phyloP scores from a whole-genome alignment of 2,888 invertebrate genomes.

The Lapara coniferarum region DNA sequence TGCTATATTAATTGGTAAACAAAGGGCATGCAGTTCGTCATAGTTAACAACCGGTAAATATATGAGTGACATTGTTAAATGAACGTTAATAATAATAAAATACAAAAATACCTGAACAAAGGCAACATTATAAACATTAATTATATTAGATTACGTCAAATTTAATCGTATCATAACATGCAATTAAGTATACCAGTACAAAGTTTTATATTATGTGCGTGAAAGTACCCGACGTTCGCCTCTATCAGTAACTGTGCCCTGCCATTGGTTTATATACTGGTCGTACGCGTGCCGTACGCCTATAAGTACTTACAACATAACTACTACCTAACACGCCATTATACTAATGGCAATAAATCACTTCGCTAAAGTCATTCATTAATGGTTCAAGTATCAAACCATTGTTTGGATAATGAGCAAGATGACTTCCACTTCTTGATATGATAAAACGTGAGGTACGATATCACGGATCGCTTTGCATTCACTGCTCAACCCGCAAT shows the following conservation, averaged over 20 bases:
- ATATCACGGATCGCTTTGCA: conserved; percentile 48
- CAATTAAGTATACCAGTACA: conserved; percentile 15
- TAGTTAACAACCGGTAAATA: background rate
- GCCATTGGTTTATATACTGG: background rate
- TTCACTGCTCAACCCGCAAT: conserved; percentile 55
- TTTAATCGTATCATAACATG: conserved; percentile 8
- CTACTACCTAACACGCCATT: conserved; percentile 12
- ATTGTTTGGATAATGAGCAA: conserved; percentile 14
- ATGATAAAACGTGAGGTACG: conserved; percentile 51
- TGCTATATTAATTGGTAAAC: background rate
- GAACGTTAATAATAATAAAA: too few relatives aligned
- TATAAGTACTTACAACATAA: conserved; percentile 15
- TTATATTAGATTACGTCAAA: background rate
- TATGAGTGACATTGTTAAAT: background rate
- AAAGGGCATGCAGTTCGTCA: background rate
- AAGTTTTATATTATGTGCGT: conserved; percentile 33
- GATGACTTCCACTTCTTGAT: conserved; percentile 57
- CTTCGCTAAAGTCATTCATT: conserved; percentile 10
- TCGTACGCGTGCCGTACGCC: conserved; percentile 1
- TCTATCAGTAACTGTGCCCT: conserved; percentile 20
- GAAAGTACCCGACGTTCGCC: conserved; percentile 38
- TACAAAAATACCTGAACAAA: conserved; percentile 7
- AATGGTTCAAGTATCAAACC: conserved; percentile 2
- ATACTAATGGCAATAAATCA: conserved; percentile 15
- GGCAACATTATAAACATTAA: background rate